phyloP scores from a whole-genome alignment of 2,888 invertebrate species.

The Brachylomia viminalis region DNA sequence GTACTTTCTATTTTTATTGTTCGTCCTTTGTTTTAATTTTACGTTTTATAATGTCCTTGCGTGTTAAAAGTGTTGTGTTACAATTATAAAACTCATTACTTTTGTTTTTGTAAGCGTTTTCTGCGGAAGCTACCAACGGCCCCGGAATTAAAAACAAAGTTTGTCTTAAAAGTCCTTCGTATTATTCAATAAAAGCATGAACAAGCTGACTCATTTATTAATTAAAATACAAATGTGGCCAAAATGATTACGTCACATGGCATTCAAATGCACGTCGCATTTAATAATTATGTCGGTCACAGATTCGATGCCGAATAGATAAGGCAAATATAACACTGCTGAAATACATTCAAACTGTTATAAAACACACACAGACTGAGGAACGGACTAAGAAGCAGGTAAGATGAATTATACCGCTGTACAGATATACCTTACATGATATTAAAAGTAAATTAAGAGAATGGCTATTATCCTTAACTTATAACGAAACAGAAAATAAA shows the following conservation, averaged over 20 bases:
- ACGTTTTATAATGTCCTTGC: conserved; percentile 2
- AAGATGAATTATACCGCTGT: too few relatives aligned
- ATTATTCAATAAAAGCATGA: neutral
- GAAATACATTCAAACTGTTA: neutral
- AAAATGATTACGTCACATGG: conserved; percentile 29
- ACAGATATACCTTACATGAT: too few relatives aligned
- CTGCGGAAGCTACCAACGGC: too few relatives aligned
- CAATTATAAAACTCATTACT: too few relatives aligned
- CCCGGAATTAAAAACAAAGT: neutral
- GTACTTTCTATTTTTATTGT: conserved; percentile 37
- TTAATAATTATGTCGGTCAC: conserved; percentile 66
- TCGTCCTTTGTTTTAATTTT: conserved; percentile 21
- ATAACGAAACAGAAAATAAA: too few relatives aligned
- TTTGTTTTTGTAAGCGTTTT: too few relatives aligned
- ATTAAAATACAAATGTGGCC: conserved; percentile 23
- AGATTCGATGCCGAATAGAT: conserved; percentile 48
- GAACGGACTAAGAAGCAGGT: too few relatives aligned
- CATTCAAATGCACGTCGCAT: conserved; percentile 66
- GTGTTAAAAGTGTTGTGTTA: conserved; percentile 15
- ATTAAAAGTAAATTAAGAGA: too few relatives aligned
- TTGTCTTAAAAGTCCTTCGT: neutral
- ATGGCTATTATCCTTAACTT: too few relatives aligned
- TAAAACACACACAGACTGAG: too few relatives aligned
- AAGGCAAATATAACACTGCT: conserved; percentile 27
- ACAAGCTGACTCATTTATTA: conserved; percentile 8